A percentile compares a stretch with the other conserved stretches of the same genome.
These are phyloP conservation scores for Mormyrus proboscirostris DNA, from an alignment of 2,797 vertebrate genomes.

Conservation along the genomic window DNA sequence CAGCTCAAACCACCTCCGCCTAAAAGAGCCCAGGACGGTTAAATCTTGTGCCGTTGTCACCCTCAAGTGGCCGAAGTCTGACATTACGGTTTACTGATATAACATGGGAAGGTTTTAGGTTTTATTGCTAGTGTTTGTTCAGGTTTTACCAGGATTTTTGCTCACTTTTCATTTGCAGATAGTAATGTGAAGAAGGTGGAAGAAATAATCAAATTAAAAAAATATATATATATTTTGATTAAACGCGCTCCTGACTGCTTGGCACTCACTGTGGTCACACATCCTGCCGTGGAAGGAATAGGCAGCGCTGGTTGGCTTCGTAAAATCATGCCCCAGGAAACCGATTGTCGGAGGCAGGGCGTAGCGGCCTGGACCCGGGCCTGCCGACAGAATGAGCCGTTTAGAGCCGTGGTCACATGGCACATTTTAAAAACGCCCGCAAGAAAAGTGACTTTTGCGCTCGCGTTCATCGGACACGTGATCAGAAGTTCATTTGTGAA, in stretches of 20 bases:
- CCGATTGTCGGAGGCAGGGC: slow-evolving; percentile 74
- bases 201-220: not conserved
- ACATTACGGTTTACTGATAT: slow-evolving; percentile 25
- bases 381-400: slow-evolving; percentile 43
- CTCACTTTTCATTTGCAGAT: not conserved
- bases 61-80: slow-evolving; percentile 35
- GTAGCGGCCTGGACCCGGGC: slow-evolving; percentile 72
- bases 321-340: slow-evolving; percentile 75
- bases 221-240: not conserved
- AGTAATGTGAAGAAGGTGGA: not conserved
- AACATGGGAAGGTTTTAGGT: not conserved
- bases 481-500: too few species aligned
- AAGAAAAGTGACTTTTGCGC: not conserved
- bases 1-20: not conserved
- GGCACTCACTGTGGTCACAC: slow-evolving; percentile 58
- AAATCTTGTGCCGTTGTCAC: slow-evolving; percentile 29
- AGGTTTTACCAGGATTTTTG: not conserved
- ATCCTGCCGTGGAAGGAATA: slow-evolving; percentile 69
- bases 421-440: not conserved
- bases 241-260: not conserved
- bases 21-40: not conserved
- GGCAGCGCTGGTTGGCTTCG: slow-evolving; percentile 70
- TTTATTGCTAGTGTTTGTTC: not conserved
- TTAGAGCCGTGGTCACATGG: not conserved
- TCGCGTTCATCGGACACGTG: not conserved